A percentile compares a stretch with the other conserved stretches of the same genome.
These are phyloP conservation scores for Hoplodrina ambigua DNA, from an alignment of 2,888 invertebrate genomes.

Conservation along the genomic window DNA sequence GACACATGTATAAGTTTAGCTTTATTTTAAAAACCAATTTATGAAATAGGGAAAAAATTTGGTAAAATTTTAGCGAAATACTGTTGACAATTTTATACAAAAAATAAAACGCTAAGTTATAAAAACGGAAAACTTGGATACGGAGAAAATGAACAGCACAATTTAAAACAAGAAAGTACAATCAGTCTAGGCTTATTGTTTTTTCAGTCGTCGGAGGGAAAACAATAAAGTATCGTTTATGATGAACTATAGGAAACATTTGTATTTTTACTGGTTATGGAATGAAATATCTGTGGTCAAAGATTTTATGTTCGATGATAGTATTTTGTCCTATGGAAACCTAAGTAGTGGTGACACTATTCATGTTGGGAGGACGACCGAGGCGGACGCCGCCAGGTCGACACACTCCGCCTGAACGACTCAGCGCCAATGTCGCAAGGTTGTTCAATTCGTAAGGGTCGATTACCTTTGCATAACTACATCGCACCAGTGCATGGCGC, in stretches of 20 bases:
- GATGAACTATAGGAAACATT: background rate
- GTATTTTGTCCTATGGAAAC: constrained; percentile 23
- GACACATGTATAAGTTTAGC: background rate
- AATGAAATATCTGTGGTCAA: background rate
- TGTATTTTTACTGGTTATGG: background rate
- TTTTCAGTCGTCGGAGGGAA: constrained; percentile 1
- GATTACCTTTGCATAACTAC: constrained; percentile 65
- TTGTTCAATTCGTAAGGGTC: constrained; percentile 68
- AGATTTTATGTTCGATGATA: background rate
- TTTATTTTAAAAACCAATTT: background rate
- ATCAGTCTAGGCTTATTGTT: background rate
- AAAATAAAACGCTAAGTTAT: background rate
- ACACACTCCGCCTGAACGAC: constrained; percentile 65
- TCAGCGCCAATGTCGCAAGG: constrained; percentile 72
- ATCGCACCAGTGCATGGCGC: constrained; percentile 46
- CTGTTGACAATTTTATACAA: background rate
- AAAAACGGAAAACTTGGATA: background rate
- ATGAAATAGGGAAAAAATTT: no score
- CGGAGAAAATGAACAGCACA: background rate
- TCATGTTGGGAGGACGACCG: constrained; percentile 56
- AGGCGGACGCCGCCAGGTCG: constrained; percentile 68
- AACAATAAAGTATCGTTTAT: background rate
- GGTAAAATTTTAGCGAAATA: no score
- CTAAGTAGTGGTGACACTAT: constrained; percentile 47
- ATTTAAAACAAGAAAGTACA: background rate